A percentile compares a stretch with the other conserved stretches of the same genome.
phyloP scores from a whole-genome alignment of 2,888 invertebrate genomes.

The Rhagophthalmus giganteus region DNA sequence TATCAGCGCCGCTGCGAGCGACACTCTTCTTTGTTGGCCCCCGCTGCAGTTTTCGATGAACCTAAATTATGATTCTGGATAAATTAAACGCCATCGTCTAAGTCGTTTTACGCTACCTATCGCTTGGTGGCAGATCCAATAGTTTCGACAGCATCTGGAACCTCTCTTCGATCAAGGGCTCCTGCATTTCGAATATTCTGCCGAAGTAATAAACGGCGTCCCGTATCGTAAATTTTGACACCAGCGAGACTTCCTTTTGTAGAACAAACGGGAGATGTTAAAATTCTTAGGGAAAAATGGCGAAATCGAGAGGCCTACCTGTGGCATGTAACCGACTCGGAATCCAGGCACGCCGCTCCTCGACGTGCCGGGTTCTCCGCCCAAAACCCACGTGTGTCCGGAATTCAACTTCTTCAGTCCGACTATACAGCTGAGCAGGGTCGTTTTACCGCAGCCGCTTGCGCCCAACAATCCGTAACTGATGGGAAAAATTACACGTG shows the following conservation, averaged over 20 bases:
- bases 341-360: too few species aligned
- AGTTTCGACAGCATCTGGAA: conserved; percentile 70
- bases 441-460: conserved; percentile 90
- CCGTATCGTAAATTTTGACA: conserved; percentile 61
- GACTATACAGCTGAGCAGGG: conserved; percentile 80
- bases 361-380: conserved; percentile 72
- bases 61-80: too few species aligned
- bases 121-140: conserved; percentile 81
- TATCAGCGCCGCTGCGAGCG: conserved; percentile 84
- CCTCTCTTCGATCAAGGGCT: conserved; percentile 64
- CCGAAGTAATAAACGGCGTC: too few species aligned
- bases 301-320: conserved; percentile 57
- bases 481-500: too few species aligned
- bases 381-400: conserved; percentile 76
- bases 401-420: conserved; percentile 73
- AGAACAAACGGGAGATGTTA: too few species aligned
- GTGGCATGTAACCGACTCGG: conserved; percentile 89
- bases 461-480: conserved; percentile 87
- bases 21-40: conserved; percentile 87
- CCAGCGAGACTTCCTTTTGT: conserved; percentile 1
- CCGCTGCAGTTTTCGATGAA: conserved; percentile 77
- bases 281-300: background rate
- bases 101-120: too few species aligned
- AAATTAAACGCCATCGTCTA: too few species aligned
- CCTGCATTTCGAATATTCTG: conserved; percentile 76